Base-by-base conservation (phyloP, 1,140 invertebrate genomes). In the Drosophila subobscura region DNA sequence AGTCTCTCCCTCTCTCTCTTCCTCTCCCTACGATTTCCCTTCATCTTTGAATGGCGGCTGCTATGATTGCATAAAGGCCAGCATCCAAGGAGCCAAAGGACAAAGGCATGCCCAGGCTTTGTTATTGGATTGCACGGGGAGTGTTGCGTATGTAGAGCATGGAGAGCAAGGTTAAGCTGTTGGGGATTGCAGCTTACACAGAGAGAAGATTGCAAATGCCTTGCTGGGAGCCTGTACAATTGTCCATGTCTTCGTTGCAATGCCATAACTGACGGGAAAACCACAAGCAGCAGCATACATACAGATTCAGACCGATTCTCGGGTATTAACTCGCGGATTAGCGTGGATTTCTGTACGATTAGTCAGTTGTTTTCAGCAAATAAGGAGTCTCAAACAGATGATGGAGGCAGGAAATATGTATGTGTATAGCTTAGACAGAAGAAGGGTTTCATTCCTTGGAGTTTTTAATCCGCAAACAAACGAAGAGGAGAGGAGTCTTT, bases 31-130 rank as follows among this genome's bases (percentile, higher is more conserved):
- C 29, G 7, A 2, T 33, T 33, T 45, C 33, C 27, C 40, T 22
- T 42, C 23, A 29, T 20, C 45, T 67, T 53, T 60, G 49, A 51
- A 64, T 64, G 77, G 27, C 58, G 47, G 57, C 77, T 80, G 77
- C 72, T 61, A 86, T 85, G 81, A 85, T 85, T 85, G 77, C 77
- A 81, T 81, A 86, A 85, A 85, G 70, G 70, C 46, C 14, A 44
- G 63, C 42, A 73, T 52, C 42, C 52, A 74, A 73, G 70, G 59
- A 73, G 71, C 52, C 64, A 73, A 73, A 57, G 71, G 60, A 74
- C 70, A 74, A 74, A 74, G 70, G 71, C 49, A 52, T 56, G 50
- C 57, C 68, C 51, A 63, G 8, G 57, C 57, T 72, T 72, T 72
- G 70, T 72, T 72, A 50, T 61, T 72, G 41, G 50, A 56, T 70